Percentiles rank a stretch among this genome's conserved stretches.
Conservation (phyloP, 2,113 vertebrate genomes). For the Paedocypris sp. region DNA sequence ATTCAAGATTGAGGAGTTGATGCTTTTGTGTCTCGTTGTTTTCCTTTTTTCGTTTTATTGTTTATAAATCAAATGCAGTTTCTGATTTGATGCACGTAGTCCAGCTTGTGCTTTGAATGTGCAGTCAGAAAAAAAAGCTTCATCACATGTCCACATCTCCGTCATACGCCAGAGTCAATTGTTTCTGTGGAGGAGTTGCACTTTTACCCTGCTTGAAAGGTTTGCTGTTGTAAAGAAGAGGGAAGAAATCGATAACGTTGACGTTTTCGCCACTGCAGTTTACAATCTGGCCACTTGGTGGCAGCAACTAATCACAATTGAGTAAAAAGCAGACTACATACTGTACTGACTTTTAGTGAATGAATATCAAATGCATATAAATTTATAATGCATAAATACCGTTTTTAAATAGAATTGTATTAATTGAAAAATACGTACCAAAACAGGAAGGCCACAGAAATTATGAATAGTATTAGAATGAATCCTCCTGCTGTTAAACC, state of each 20-base stretch:
- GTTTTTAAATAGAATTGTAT: not conserved
- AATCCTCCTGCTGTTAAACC: constrained; percentile 81
- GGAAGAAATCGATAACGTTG: not conserved
- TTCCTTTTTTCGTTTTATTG: not conserved
- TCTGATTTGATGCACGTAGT: constrained; percentile 4
- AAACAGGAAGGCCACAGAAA: constrained; percentile 80
- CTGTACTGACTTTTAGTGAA: not conserved
- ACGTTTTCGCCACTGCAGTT: not conserved
- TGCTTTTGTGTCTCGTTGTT: not conserved
- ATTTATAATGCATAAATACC: no score
- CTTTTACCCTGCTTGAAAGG: constrained; percentile 73
- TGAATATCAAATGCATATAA: not conserved
- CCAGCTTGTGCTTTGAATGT: constrained; percentile 28
- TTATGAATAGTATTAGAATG: constrained; percentile 78
- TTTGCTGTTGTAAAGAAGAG: constrained; percentile 65
- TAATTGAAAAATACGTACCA: constrained; percentile 68
- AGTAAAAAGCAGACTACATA: not conserved
- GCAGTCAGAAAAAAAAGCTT: constrained; percentile 11
- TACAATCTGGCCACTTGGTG: constrained; percentile 13
- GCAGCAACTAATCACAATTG: not conserved
- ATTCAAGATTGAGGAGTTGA: not conserved
- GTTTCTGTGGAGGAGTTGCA: constrained; percentile 81
- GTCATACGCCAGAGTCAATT: constrained; percentile 88
- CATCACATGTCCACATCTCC: constrained; percentile 91
- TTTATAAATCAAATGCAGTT: not conserved